phyloP scores from a whole-genome alignment of 2,113 vertebrate genomes.

The Pelecanoides urinatrix region DNA sequence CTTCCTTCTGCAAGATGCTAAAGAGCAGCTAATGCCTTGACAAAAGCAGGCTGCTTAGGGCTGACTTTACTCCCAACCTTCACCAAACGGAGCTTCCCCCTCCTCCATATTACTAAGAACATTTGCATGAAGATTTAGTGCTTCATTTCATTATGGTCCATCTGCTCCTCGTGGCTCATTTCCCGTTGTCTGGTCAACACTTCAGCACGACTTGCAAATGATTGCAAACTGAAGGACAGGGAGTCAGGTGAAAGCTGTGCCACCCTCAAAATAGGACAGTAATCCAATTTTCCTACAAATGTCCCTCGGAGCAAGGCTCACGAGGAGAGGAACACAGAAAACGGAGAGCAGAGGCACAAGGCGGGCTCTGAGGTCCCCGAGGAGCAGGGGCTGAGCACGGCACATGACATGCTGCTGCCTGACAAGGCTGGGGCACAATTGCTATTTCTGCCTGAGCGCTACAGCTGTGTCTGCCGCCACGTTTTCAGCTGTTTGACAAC shows the following conservation, averaged over 20 bases:
- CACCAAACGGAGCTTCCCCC: neutral
- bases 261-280: neutral
- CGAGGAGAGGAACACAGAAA: accelerated
- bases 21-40: neutral
- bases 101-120: neutral
- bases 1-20: neutral
- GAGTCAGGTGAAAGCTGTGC: neutral
- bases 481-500: neutral
- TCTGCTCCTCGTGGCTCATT: neutral
- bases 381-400: neutral
- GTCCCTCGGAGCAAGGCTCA: neutral
- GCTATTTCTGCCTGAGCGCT: neutral
- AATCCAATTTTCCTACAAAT: neutral
- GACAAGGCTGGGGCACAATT: neutral
- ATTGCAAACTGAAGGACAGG: neutral
- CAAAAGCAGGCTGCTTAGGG: neutral
- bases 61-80: neutral
- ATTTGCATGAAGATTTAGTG: neutral
- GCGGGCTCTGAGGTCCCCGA: accelerated
- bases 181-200: neutral
- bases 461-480: neutral
- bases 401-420: neutral
- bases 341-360: neutral
- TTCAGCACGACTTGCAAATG: neutral
- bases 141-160: neutral